Evolutionary conservation across 2,888 invertebrate species (phyloP).

Genomic region (Tipula helvola): DNA sequence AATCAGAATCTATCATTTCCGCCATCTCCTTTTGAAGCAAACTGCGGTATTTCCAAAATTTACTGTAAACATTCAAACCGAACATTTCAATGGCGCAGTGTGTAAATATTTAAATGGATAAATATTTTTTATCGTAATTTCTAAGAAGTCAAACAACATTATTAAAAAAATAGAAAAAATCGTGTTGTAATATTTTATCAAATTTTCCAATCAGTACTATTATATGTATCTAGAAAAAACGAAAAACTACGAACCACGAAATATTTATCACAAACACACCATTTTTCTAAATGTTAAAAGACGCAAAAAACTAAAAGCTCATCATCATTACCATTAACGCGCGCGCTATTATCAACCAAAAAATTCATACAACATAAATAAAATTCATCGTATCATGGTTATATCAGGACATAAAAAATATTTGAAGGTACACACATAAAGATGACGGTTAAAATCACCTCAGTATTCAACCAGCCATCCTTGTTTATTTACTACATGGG

Average conservation of each 20-base stretch:
- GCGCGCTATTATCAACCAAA: not conserved
- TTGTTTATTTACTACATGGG: not conserved
- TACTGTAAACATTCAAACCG: too few relatives aligned
- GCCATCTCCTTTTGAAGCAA: too few relatives aligned
- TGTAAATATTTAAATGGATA: not conserved
- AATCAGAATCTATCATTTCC: too few relatives aligned
- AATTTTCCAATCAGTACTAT: not conserved
- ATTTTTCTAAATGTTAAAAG: not conserved
- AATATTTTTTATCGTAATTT: not conserved
- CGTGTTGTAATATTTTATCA: not conserved
- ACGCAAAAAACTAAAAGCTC: not conserved
- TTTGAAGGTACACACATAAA: not conserved
- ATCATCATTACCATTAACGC: not conserved
- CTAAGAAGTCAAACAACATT: not conserved
- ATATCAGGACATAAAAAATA: not conserved
- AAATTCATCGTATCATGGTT: not conserved
- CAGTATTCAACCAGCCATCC: not conserved
- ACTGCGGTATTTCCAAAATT: too few relatives aligned
- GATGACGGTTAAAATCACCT: not conserved
- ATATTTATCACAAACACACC: not conserved
- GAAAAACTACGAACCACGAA: not conserved
- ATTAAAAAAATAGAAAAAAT: not conserved
- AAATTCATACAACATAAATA: not conserved
- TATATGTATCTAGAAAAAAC: not conserved
- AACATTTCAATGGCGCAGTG: too few relatives aligned